phyloP scores from a whole-genome alignment of 2,888 invertebrate genomes.

The Lampropteryx suffumata region DNA sequence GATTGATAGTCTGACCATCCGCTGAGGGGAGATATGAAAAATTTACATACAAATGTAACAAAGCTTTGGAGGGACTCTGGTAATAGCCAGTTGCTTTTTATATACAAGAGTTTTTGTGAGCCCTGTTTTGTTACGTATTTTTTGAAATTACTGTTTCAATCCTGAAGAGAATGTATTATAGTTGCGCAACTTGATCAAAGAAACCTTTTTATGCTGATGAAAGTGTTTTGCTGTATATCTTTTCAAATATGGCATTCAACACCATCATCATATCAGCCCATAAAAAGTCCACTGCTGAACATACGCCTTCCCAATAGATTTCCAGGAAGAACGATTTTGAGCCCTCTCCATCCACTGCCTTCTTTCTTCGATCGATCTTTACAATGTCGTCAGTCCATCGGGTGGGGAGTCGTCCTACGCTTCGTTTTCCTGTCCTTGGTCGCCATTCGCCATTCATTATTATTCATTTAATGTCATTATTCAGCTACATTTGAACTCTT shows the following conservation, averaged over 20 bases:
- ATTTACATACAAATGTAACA: constrained; percentile 69
- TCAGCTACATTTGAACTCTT: background rate
- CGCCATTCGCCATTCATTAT: too few species aligned
- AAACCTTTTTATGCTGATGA: constrained; percentile 7
- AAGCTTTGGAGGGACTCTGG: constrained; percentile 47
- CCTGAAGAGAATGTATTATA: constrained; percentile 11
- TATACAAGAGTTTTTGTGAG: constrained; percentile 28
- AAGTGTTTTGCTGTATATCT: background rate
- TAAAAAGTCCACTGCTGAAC: too few species aligned
- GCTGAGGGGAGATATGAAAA: constrained; percentile 56
- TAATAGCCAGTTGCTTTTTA: constrained; percentile 49
- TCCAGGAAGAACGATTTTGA: too few species aligned
- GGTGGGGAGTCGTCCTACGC: too few species aligned
- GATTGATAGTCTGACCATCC: constrained; percentile 55
- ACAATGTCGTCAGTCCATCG: too few species aligned
- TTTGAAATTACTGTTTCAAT: constrained; percentile 14
- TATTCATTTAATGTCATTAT: background rate
- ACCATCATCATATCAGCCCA: too few species aligned
- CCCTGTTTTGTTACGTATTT: constrained; percentile 24
- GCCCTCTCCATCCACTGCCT: too few species aligned
- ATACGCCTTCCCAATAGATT: too few species aligned
- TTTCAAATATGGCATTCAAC: too few species aligned
- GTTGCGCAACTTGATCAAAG: constrained; percentile 12
- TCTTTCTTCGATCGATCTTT: too few species aligned
- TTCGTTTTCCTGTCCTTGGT: too few species aligned